phyloP scores from a whole-genome alignment of 1,140 invertebrate species.

The Pteromalus puparum region DNA sequence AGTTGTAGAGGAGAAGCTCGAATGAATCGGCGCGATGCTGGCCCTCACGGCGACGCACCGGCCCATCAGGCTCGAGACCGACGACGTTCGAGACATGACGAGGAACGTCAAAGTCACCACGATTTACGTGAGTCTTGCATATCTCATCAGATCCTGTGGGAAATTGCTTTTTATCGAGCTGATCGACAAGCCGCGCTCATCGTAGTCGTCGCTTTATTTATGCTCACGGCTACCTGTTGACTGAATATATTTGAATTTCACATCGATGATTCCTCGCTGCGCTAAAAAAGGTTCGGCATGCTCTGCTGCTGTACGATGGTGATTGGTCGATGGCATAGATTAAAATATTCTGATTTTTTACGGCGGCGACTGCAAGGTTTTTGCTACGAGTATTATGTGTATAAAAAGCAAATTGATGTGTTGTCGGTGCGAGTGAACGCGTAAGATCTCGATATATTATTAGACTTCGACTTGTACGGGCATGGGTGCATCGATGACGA shows the following conservation, averaged over 20 bases:
- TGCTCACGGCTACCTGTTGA: background rate
- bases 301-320: background rate
- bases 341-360: background rate
- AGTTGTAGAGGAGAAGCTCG: conserved; percentile 18
- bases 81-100: conserved; percentile 73
- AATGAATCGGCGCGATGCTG: conserved; percentile 62
- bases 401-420: no score
- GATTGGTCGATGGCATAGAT: background rate
- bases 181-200: background rate
- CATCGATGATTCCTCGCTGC: background rate
- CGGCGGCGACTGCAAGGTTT: background rate
- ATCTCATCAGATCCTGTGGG: background rate
- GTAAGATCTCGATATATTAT: no score
- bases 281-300: background rate
- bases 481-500: background rate
- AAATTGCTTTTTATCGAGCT: background rate
- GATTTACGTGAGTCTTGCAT: conserved; percentile 71
- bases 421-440: no score
- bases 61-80: conserved; percentile 68
- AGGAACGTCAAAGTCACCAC: conserved; percentile 72
- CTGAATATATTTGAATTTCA: conserved; percentile 22
- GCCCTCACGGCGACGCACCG: conserved; percentile 68
- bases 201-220: background rate
- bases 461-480: background rate
- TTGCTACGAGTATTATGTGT: background rate